Conservation (phyloP, 2,113 vertebrate species). For the Actenoides lindsayi region DNA sequence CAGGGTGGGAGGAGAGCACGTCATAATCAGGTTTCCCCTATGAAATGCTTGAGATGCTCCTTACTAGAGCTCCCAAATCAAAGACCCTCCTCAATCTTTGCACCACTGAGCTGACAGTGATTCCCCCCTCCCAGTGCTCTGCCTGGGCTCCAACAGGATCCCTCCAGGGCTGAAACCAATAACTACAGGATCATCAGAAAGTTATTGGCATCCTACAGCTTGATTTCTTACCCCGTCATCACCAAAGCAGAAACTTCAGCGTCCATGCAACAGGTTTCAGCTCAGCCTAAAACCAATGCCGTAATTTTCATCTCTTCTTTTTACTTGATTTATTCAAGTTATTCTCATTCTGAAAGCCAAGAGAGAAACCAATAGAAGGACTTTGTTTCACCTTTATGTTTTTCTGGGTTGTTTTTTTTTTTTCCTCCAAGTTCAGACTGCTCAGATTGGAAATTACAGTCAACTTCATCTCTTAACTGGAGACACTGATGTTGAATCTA, state of each 20-base stretch:
- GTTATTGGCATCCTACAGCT: neutral
- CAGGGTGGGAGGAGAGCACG: neutral
- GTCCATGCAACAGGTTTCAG: neutral
- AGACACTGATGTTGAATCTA: neutral
- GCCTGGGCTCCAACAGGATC: neutral
- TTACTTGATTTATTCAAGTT: slow-evolving; percentile 8
- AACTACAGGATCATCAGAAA: neutral
- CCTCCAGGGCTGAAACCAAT: neutral
- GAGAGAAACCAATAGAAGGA: neutral
- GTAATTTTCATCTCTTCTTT: neutral
- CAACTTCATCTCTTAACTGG: neutral
- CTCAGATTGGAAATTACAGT: neutral
- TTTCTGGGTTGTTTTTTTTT: neutral
- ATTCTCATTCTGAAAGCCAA: neutral
- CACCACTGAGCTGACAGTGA: neutral
- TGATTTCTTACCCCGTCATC: neutral
- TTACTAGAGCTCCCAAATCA: neutral
- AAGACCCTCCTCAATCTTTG: neutral
- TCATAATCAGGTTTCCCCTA: neutral
- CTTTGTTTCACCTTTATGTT: neutral
- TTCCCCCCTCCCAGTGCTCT: neutral
- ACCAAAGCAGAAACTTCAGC: neutral
- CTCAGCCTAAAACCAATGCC: neutral
- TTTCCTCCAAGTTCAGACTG: neutral
- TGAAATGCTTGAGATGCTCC: neutral